Evolutionary conservation across 2,113 vertebrate genomes (phyloP).

Genomic region (Apistogramma diplotaenia): DNA sequence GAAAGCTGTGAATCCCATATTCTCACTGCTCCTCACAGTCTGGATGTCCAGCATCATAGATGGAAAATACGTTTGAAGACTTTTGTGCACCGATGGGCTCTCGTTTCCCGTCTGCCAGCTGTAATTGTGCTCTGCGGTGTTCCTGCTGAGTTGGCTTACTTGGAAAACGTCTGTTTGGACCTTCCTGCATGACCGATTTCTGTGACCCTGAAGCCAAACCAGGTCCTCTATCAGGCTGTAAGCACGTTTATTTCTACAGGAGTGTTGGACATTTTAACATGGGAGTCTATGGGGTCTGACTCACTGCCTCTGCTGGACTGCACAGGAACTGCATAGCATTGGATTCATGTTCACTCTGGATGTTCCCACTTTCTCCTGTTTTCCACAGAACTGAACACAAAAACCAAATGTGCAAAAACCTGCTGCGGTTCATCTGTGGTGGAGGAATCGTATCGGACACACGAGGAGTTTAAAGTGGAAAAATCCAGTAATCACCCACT

Average conservation of each 20-base stretch:
- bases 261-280: too few relatives aligned
- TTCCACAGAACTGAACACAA: too few relatives aligned
- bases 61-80: neutral
- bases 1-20: neutral
- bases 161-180: neutral
- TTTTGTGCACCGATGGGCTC: too few relatives aligned
- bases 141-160: neutral
- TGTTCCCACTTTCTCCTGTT: too few relatives aligned
- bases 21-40: neutral
- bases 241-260: too few relatives aligned
- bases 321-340: neutral
- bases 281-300: neutral
- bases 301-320: neutral
- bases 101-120: neutral
- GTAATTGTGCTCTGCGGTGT: neutral
- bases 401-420: neutral
- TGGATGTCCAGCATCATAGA: neutral
- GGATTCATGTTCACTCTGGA: too few relatives aligned
- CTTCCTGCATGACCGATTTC: neutral
- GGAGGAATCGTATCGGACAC: too few relatives aligned
- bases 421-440: neutral
- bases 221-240: too few relatives aligned
- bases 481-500: too few relatives aligned
- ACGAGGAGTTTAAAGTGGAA: too few relatives aligned
- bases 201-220: neutral